Base-by-base conservation (phyloP, 2,797 vertebrate genomes). In the Sphenodon punctatus region DNA sequence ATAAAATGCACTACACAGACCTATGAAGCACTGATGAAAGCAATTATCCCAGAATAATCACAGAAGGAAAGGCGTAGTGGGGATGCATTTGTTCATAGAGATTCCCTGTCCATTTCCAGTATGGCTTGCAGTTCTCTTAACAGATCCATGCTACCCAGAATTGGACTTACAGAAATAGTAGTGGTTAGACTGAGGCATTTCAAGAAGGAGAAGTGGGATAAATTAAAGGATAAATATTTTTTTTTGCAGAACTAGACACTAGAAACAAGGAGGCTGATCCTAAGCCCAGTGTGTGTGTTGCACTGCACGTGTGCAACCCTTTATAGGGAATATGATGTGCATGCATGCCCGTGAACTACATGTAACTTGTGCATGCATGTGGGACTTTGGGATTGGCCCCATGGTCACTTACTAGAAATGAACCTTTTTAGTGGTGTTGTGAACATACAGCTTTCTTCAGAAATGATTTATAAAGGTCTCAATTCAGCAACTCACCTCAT, bases 1-100 rank as follows among this genome's bases (percentile, higher is more conserved):
- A 17, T 67, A 74, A 84, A 53, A 51, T 19, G 59, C 10, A 27
- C 10, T 14, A 19, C 75, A 56, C 61, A 63, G 58, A 42, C 8
- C 20, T 79, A 55, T 34, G 86, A 80, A 32, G 5, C 49, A 84
- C 12, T 30, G 27, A 4, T 38, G 61, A 80, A 73, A 30, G 27
- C n/a, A 23, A 14, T 58, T 77, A 41, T 7, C 4, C 25, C 65
- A 59, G 68, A 68, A n/a, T 66, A 80, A 51, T 63, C 59, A 42
- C 75, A 41, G 11, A 75, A 59, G 3, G 8, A 49, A 53, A 59
- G 32, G 38, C 59, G 38, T 53, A 22, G 38, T 30, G 30, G 34
- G 2, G 81, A 55, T 66, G 19, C 53, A 69, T 45, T 32, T 20
- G 13, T 10, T 53, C 34, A 70, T 27, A 61, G 72, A 63, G 78